Conservation (phyloP, 2,888 invertebrate genomes). For the Agrotis clavis region DNA sequence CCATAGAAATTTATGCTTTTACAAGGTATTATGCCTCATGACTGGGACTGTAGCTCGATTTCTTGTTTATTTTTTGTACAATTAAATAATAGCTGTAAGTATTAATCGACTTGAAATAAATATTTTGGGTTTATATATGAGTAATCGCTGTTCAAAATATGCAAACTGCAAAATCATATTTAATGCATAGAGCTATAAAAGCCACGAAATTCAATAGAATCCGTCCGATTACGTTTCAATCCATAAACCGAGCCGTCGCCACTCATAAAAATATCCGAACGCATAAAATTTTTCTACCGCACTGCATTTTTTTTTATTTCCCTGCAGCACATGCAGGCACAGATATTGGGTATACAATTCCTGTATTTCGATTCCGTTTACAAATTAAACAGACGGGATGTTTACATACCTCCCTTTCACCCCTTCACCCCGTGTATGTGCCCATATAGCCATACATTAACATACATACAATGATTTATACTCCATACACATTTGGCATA, state of each 20-base stretch:
- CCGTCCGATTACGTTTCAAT: constrained; percentile 68
- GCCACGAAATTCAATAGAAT: constrained; percentile 70
- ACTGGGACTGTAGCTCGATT: no score
- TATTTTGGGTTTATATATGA: neutral
- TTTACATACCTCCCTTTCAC: constrained; percentile 68
- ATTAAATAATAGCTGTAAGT: no score
- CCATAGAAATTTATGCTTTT: no score
- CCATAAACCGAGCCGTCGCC: constrained; percentile 71
- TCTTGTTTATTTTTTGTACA: no score
- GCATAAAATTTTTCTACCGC: constrained; percentile 73
- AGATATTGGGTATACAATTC: constrained; percentile 76
- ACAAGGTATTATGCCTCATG: no score
- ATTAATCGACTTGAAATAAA: no score
- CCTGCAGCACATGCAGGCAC: constrained; percentile 73
- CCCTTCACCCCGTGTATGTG: constrained; percentile 39
- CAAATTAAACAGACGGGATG: constrained; percentile 87
- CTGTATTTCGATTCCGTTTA: constrained; percentile 84
- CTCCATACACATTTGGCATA: constrained; percentile 88
- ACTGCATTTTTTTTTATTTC: constrained; percentile 69
- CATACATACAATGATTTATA: constrained; percentile 85
- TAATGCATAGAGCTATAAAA: constrained; percentile 61
- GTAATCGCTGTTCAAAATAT: constrained; percentile 6
- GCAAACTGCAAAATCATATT: constrained; percentile 40
- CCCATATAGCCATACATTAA: constrained; percentile 60
- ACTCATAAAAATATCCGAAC: constrained; percentile 77